phyloP scores from a whole-genome alignment of 2,888 invertebrate species.

The Drosophila siamana region DNA sequence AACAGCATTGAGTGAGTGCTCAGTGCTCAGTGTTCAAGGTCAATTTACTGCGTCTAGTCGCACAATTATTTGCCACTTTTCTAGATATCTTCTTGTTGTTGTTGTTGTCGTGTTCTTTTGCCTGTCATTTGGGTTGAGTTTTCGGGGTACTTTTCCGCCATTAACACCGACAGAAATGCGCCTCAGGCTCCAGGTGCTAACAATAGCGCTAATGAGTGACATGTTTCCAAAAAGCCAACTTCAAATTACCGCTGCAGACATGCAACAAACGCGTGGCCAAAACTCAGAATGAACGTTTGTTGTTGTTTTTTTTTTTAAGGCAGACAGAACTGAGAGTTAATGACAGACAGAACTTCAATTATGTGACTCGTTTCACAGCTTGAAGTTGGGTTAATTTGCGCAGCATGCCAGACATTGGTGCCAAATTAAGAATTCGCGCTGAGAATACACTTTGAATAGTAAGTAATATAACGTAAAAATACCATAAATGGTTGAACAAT shows the following conservation, averaged over 20 bases:
- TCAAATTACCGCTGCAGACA: constrained; percentile 50
- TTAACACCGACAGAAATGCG: constrained; percentile 39
- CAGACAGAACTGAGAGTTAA: constrained; percentile 7
- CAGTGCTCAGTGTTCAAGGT: constrained; percentile 47
- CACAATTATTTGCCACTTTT: constrained; percentile 19
- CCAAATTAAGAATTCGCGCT: too few relatives aligned
- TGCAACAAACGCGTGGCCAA: constrained; percentile 69
- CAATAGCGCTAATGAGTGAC: constrained; percentile 70
- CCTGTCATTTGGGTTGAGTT: constrained; percentile 4
- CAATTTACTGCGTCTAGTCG: constrained; percentile 19
- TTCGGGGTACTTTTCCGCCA: constrained; percentile 61
- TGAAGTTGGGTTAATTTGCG: neutral
- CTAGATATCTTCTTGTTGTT: constrained; percentile 4
- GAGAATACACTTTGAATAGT: too few relatives aligned
- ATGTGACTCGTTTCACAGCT: constrained; percentile 15
- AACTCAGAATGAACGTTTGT: neutral
- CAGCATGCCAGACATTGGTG: too few relatives aligned
- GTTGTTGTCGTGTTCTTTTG: neutral
- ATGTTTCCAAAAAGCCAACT: constrained; percentile 59
- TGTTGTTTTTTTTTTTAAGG: neutral
- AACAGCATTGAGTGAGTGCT: neutral
- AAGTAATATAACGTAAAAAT: too few relatives aligned
- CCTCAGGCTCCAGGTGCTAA: constrained; percentile 62
- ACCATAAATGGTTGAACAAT: neutral
- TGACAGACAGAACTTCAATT: constrained; percentile 16